Conservation (phyloP, 2,888 invertebrate species). For the Timema podura region DNA sequence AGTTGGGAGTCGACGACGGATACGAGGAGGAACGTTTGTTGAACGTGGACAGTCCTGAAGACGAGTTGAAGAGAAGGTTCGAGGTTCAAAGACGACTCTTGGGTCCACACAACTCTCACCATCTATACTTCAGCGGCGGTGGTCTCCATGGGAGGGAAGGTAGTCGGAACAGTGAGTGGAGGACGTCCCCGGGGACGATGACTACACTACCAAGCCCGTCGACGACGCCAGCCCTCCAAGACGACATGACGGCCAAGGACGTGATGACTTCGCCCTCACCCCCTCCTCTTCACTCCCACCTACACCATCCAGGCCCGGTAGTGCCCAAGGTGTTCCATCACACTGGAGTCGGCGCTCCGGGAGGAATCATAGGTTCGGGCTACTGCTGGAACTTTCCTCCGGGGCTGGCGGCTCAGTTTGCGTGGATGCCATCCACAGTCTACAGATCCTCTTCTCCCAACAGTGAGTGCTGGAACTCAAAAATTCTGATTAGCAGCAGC, state of each 20-base stretch:
- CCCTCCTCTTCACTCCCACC: background rate
- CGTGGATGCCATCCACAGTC: slow-evolving; percentile 50
- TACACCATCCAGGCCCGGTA: background rate
- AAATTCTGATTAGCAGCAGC: too few relatives aligned
- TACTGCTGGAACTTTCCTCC: slow-evolving; percentile 39
- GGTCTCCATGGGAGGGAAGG: too few relatives aligned
- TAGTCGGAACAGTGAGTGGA: slow-evolving; percentile 41
- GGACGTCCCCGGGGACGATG: slow-evolving; percentile 50
- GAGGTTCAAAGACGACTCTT: too few relatives aligned
- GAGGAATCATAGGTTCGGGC: too few relatives aligned
- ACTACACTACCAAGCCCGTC: slow-evolving; percentile 24
- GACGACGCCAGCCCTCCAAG: background rate
- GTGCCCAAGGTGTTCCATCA: slow-evolving; percentile 46
- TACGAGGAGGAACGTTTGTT: background rate
- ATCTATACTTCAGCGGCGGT: too few relatives aligned
- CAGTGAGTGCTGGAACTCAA: slow-evolving; percentile 47
- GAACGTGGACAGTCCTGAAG: too few relatives aligned
- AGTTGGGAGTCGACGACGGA: slow-evolving; percentile 51
- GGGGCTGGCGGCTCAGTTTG: slow-evolving; percentile 57
- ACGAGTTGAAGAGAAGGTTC: too few relatives aligned
- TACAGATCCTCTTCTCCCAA: slow-evolving; percentile 57
- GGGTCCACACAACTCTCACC: too few relatives aligned
- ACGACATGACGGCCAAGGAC: background rate
- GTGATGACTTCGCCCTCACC: background rate
- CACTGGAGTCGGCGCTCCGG: slow-evolving; percentile 44